Conservation (phyloP, 2,113 vertebrate species). For the Mellivora capensis region DNA sequence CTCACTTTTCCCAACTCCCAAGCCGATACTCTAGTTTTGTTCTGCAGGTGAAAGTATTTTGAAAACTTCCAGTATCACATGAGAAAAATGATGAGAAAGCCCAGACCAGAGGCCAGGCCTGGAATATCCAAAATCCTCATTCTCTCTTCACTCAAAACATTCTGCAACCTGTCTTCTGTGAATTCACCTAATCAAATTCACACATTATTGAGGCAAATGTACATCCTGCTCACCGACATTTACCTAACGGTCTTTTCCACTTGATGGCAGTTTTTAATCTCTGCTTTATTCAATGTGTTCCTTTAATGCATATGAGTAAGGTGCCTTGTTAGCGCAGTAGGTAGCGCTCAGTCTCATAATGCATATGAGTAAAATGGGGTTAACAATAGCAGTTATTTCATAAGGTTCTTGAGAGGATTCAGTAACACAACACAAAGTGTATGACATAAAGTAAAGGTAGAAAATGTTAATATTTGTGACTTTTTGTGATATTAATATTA, state of each 20-base stretch:
- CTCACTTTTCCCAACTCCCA: not conserved
- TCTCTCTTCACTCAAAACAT: not conserved
- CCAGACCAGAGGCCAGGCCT: not conserved
- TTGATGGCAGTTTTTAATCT: not conserved
- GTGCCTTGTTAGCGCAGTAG: no score
- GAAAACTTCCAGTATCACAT: not conserved
- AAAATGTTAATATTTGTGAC: not conserved
- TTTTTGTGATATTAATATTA: not conserved
- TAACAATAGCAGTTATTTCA: not conserved
- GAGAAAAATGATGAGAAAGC: not conserved
- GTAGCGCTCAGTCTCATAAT: no score
- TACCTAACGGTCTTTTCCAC: not conserved
- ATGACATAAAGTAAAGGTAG: not conserved
- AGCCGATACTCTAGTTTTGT: not conserved
- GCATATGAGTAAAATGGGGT: not conserved
- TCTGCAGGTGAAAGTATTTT: not conserved
- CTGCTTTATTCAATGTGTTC: not conserved
- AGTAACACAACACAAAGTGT: not conserved
- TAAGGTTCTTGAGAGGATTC: not conserved
- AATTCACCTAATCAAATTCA: not conserved
- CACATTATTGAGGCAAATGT: not conserved
- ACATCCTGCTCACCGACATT: not conserved
- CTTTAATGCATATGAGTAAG: not conserved
- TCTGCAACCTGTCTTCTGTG: not conserved
- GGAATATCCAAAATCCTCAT: not conserved